These are phyloP conservation scores for Oreotrochilus melanogaster DNA, from an alignment of 2,113 vertebrate species.

Conservation along the genomic window DNA sequence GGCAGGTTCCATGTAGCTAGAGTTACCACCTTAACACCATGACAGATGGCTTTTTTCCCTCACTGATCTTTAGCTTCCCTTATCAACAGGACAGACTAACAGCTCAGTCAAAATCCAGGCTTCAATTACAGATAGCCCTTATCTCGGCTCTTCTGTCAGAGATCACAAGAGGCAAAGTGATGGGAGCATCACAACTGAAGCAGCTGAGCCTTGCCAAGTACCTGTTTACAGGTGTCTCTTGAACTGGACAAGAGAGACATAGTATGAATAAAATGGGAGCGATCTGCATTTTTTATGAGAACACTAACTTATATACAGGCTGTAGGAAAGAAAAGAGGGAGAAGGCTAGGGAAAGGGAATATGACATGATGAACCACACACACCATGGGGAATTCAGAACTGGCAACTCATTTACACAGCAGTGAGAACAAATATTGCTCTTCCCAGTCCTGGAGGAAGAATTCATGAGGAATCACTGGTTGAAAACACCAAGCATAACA, in stretches of 20 bases:
- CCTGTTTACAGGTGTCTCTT: background rate
- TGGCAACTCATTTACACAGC: background rate
- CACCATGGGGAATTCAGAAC: background rate
- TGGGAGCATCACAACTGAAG: background rate
- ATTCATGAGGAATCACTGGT: background rate
- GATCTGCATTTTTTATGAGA: rapidly evolving
- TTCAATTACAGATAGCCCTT: background rate
- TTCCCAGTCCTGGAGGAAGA: background rate
- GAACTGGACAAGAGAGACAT: background rate
- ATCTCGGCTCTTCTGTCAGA: background rate
- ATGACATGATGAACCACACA: background rate
- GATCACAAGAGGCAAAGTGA: rapidly evolving
- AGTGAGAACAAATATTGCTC: background rate
- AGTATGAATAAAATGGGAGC: background rate
- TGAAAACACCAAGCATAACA: background rate
- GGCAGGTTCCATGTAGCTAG: background rate
- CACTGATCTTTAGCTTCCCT: background rate
- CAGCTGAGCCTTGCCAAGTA: background rate
- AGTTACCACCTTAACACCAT: background rate
- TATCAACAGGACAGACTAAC: background rate
- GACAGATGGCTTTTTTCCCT: background rate
- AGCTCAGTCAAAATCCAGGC: background rate
- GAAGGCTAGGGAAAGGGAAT: background rate
- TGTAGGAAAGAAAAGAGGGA: background rate
- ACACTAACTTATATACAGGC: background rate